Percentiles rank a stretch among this genome's conserved stretches.
Conservation (phyloP, 2,888 invertebrate genomes). For the Apoda limacodes region DNA sequence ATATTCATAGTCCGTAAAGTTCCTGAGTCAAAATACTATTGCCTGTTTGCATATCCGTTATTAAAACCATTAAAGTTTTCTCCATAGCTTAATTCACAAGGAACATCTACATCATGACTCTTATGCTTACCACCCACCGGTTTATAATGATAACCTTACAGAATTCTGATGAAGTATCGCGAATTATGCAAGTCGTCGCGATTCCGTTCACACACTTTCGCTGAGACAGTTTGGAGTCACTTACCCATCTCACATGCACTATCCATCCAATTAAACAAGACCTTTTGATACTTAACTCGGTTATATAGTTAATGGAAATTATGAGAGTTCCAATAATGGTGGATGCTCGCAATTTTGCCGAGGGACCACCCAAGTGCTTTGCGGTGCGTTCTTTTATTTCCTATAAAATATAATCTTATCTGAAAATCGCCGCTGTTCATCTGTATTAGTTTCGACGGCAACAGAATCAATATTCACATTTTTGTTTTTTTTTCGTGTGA, state of each 20-base stretch:
- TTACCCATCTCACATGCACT: conserved; percentile 28
- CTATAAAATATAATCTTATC: conserved; percentile 22
- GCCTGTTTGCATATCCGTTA: no score
- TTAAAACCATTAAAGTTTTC: no score
- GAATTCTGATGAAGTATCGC: conserved; percentile 48
- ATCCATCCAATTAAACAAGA: conserved; percentile 32
- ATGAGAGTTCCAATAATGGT: neutral
- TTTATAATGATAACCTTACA: no score
- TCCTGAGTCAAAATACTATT: no score
- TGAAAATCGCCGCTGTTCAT: no score
- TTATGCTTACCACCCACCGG: conserved; percentile 45
- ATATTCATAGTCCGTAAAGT: no score
- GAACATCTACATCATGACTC: no score
- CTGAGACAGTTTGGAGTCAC: conserved; percentile 57
- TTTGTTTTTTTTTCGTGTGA: no score
- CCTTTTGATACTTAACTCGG: no score
- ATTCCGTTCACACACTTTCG: conserved; percentile 55
- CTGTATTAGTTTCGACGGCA: no score
- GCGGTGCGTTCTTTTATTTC: conserved; percentile 41
- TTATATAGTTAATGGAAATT: neutral
- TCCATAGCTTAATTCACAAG: no score
- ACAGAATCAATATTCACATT: no score
- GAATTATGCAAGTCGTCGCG: conserved; percentile 43
- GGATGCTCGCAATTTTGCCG: neutral
- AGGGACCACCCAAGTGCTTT: conserved; percentile 52